phyloP scores from a whole-genome alignment of 30 jellyfish, hydroid and myxozoan genomes.

The Chironex yamaguchii region DNA sequence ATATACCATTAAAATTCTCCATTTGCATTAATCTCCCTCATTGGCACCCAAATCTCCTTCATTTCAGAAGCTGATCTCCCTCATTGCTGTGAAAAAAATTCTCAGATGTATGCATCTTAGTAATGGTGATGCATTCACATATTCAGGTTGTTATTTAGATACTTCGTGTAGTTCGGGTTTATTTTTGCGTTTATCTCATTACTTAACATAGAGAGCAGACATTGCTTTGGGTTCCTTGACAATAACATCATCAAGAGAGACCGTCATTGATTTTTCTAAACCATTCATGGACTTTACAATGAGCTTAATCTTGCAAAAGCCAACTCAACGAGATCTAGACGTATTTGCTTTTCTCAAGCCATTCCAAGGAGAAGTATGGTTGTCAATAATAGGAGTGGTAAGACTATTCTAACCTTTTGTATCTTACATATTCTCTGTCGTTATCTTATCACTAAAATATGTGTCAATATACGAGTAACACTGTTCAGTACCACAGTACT shows the following conservation, averaged over 20 bases:
- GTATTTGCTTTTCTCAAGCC: constrained; percentile 78
- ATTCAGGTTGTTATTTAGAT: too few species aligned
- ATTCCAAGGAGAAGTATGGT: constrained; percentile 72
- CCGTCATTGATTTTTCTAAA: constrained; percentile 77
- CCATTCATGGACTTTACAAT: constrained; percentile 93
- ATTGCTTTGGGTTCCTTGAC: constrained; percentile 84
- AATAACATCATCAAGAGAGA: constrained; percentile 82
- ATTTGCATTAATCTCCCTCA: too few species aligned
- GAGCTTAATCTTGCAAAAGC: constrained; percentile 81
- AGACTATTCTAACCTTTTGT: not conserved
- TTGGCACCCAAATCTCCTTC: too few species aligned
- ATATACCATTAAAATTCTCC: too few species aligned
- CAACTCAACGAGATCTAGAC: constrained; percentile 66
- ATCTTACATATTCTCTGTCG: not conserved
- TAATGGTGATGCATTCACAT: too few species aligned
- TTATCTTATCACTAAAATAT: not conserved
- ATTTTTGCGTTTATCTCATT: too few species aligned
- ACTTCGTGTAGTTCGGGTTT: too few species aligned
- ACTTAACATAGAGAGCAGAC: constrained; percentile 73
- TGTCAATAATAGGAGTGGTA: constrained; percentile 74
- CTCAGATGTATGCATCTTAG: too few species aligned
- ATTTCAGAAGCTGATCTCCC: too few species aligned
- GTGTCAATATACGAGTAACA: too few species aligned
- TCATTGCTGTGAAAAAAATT: too few species aligned
- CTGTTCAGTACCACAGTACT: too few species aligned